phyloP scores from a whole-genome alignment of 2,113 vertebrate species.

The Cygnus buccinator region DNA sequence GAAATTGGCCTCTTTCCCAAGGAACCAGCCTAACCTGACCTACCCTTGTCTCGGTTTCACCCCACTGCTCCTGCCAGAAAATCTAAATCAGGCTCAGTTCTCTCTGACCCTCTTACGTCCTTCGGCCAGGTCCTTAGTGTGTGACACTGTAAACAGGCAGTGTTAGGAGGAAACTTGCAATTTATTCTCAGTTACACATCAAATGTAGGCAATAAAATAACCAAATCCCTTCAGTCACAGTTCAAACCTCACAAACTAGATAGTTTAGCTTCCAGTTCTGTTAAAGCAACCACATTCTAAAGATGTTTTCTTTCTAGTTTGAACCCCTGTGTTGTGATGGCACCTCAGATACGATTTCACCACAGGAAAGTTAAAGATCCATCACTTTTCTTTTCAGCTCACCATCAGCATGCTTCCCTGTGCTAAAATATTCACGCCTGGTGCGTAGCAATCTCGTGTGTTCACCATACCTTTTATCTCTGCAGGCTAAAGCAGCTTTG shows the following conservation, averaged over 20 bases:
- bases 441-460: background rate
- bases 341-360: background rate
- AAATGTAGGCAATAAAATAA: background rate
- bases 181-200: background rate
- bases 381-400: background rate
- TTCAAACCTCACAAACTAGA: background rate
- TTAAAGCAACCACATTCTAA: background rate
- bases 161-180: background rate
- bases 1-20: background rate
- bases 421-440: background rate
- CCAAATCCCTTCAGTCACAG: background rate
- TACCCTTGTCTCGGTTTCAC: background rate
- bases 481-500: background rate
- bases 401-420: background rate
- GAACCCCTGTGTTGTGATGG: background rate
- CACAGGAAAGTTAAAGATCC: background rate
- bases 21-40: background rate
- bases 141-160: background rate
- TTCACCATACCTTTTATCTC: background rate
- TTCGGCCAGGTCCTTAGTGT: too few species aligned
- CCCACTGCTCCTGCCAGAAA: background rate
- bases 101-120: background rate
- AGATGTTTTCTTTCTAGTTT: background rate
- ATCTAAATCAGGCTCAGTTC: background rate
- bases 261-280: background rate